Conservation (phyloP, 2,888 invertebrate genomes). For the Cantharis lateralis region DNA sequence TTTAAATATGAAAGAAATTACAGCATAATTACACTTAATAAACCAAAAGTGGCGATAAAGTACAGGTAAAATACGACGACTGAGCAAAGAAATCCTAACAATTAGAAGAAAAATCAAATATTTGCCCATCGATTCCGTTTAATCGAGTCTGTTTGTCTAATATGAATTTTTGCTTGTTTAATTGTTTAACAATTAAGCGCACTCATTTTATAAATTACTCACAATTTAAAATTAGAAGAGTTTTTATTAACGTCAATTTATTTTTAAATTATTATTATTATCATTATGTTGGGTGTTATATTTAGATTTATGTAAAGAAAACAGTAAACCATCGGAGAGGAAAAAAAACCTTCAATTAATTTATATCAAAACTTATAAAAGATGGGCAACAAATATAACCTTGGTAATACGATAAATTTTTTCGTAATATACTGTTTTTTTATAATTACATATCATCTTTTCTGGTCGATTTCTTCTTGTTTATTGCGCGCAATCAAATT, state of each 20-base stretch:
- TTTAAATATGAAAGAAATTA: slow-evolving; percentile 11
- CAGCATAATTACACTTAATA: slow-evolving; percentile 12
- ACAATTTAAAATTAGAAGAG: not conserved
- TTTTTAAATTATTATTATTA: not conserved
- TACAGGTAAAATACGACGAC: slow-evolving; percentile 1
- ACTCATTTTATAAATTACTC: not conserved
- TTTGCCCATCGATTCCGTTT: slow-evolving; percentile 1
- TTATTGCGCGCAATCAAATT: not conserved
- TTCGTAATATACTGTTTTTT: not conserved
- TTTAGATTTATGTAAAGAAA: not conserved
- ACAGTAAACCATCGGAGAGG: not conserved
- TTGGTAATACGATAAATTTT: not conserved
- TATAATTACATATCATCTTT: not conserved
- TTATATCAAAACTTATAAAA: not conserved
- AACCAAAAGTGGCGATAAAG: slow-evolving; percentile 16
- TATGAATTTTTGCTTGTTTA: not conserved
- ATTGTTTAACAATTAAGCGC: not conserved
- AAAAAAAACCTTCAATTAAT: not conserved
- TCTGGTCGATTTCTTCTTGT: too few relatives aligned
- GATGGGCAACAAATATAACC: not conserved
- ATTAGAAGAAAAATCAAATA: slow-evolving; percentile 4
- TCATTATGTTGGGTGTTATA: not conserved
- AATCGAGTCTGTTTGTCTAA: not conserved
- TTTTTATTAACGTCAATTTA: not conserved
- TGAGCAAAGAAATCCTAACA: slow-evolving; percentile 10